phyloP scores from a whole-genome alignment of 2,888 invertebrate genomes.

The Ophonus ardosiacus region DNA sequence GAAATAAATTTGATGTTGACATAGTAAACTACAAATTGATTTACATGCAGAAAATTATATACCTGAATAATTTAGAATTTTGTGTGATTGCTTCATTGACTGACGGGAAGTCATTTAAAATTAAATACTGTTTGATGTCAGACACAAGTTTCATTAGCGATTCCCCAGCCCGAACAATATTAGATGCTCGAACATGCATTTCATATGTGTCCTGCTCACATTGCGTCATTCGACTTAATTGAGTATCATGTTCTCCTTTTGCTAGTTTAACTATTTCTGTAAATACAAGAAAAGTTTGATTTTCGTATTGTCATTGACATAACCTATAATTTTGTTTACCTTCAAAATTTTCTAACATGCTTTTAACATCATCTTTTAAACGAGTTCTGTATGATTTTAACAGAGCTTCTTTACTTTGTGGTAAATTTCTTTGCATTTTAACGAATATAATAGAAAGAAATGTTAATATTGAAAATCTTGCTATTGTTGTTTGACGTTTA shows the following conservation, averaged over 20 bases:
- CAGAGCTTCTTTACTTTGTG: constrained; percentile 96
- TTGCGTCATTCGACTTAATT: constrained; percentile 92
- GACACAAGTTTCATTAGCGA: constrained; percentile 97
- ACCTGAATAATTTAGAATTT: constrained; percentile 89
- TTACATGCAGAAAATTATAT: constrained; percentile 29
- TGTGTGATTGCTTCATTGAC: constrained; percentile 98
- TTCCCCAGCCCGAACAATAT: constrained; percentile 97
- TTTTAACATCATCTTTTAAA: constrained; percentile 96
- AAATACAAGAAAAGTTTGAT: constrained; percentile 29
- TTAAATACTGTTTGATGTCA: constrained; percentile 98
- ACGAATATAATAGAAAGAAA: constrained; percentile 55
- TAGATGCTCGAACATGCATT: constrained; percentile 97
- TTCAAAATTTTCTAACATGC: constrained; percentile 98
- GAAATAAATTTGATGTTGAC: constrained; percentile 65
- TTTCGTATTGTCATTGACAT: background rate
- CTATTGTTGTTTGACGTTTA: constrained; percentile 16
- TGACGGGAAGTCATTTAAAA: constrained; percentile 98
- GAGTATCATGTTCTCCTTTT: constrained; percentile 93
- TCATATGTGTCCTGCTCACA: constrained; percentile 97
- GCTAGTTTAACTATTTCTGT: constrained; percentile 93
- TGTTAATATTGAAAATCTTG: background rate
- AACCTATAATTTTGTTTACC: constrained; percentile 77
- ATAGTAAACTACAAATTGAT: constrained; percentile 9
- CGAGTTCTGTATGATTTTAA: constrained; percentile 96
- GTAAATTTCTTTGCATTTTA: constrained; percentile 81